Evolutionary conservation across 2,888 invertebrate species (phyloP).

Genomic region (Strigamia maritima): DNA sequence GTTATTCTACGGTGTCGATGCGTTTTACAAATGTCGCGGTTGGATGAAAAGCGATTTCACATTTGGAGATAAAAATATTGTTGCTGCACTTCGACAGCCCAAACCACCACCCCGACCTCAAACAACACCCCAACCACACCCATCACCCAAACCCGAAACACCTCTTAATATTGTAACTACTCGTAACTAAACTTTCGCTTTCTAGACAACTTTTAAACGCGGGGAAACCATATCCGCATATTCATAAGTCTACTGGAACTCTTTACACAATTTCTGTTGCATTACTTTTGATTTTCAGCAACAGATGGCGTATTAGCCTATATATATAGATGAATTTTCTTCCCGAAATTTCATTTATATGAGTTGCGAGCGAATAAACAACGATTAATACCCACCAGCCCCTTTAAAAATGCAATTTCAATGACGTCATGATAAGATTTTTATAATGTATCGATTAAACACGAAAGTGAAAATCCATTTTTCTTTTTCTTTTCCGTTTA

Average conservation of each 20-base stretch:
- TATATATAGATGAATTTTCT: not conserved
- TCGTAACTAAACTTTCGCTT: not conserved
- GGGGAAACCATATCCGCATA: not conserved
- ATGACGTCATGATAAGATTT: too few relatives aligned
- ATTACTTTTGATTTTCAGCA: not conserved
- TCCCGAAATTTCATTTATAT: not conserved
- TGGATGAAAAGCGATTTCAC: conserved; percentile 4
- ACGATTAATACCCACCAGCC: too few relatives aligned
- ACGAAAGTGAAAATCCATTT: too few relatives aligned
- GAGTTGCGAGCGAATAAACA: not conserved
- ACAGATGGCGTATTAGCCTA: not conserved
- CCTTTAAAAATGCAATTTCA: too few relatives aligned
- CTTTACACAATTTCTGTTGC: not conserved
- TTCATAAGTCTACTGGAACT: not conserved
- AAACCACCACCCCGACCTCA: not conserved
- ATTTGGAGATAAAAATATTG: not conserved
- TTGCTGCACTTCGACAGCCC: not conserved
- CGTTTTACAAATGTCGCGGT: not conserved
- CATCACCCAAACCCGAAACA: not conserved
- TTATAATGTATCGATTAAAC: too few relatives aligned
- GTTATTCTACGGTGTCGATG: not conserved
- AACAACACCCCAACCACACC: not conserved
- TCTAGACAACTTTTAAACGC: not conserved
- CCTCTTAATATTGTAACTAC: not conserved
- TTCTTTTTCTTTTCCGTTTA: too few relatives aligned